These are phyloP conservation scores for Urocolius indicus DNA, from an alignment of 2,113 vertebrate species.

Conservation along the genomic window DNA sequence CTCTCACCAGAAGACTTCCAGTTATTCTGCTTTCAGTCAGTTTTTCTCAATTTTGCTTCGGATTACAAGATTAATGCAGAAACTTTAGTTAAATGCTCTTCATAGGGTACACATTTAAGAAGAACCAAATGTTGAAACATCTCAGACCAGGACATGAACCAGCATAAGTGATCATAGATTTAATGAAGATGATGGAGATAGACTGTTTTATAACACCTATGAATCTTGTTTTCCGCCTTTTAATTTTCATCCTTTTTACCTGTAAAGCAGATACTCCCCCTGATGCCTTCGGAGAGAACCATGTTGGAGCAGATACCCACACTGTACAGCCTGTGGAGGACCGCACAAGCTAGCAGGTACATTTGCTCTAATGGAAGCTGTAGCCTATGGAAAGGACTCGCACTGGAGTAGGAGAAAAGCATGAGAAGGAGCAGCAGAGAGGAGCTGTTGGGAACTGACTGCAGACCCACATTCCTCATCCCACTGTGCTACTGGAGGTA, in stretches of 20 bases:
- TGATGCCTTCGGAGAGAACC: neutral
- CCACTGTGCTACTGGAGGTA: rapidly evolving
- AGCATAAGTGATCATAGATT: neutral
- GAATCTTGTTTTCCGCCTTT: neutral
- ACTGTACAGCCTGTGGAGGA: no score
- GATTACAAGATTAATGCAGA: neutral
- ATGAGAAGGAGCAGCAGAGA: neutral
- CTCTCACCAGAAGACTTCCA: neutral
- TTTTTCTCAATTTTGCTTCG: neutral
- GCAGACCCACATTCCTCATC: neutral
- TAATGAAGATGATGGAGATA: neutral
- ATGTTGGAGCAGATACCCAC: neutral
- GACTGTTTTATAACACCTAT: neutral
- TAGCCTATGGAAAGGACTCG: neutral
- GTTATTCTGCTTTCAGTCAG: neutral
- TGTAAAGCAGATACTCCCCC: neutral
- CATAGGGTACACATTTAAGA: neutral
- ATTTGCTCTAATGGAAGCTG: neutral
- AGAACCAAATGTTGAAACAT: neutral
- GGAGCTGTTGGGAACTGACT: neutral
- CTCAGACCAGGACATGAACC: neutral
- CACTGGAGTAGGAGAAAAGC: neutral
- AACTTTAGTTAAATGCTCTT: neutral
- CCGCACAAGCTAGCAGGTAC: neutral
- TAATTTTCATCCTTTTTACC: neutral